Percentiles rank a stretch among this genome's conserved stretches.
Evolutionary conservation across 2,113 vertebrate species (phyloP).

Genomic region (Podarcis cretensis): DNA sequence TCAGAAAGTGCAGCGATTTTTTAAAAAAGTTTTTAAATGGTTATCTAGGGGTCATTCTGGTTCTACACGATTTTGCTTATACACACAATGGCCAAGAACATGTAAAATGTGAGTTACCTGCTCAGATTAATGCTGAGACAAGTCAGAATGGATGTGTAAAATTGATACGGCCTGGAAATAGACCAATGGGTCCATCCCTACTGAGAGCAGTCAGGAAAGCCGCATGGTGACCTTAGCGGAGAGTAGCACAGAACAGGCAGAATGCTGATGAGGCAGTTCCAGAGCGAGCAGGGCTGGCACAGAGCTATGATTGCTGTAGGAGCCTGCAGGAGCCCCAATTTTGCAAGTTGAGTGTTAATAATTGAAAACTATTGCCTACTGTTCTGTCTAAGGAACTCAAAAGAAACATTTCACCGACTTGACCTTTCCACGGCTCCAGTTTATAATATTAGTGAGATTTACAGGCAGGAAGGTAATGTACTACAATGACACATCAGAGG

Average conservation of each 20-base stretch:
- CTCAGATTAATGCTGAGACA: no score
- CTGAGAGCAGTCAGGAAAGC: background rate
- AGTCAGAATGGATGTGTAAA: no score
- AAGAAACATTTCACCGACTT: conserved; percentile 10
- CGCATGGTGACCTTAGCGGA: background rate
- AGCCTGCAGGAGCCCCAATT: conserved; percentile 4
- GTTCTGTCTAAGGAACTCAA: conserved; percentile 15
- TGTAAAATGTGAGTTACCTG: no score
- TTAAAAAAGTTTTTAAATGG: no score
- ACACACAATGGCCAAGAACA: no score
- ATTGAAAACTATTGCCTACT: conserved; percentile 34
- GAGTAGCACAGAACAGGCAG: background rate
- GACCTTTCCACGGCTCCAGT: conserved; percentile 7
- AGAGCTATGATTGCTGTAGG: background rate
- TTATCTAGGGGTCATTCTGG: no score
- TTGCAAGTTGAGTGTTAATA: conserved; percentile 36
- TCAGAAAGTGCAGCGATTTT: no score
- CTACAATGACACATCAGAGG: background rate
- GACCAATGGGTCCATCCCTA: no score
- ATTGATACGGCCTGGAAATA: no score
- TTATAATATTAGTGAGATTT: conserved; percentile 25
- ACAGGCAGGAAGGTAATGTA: background rate
- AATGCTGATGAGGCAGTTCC: background rate
- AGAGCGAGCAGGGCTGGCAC: background rate
- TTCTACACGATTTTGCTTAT: no score